Base-by-base conservation (phyloP, 2,888 invertebrate species). In the Cryptocheilus praepositus region DNA sequence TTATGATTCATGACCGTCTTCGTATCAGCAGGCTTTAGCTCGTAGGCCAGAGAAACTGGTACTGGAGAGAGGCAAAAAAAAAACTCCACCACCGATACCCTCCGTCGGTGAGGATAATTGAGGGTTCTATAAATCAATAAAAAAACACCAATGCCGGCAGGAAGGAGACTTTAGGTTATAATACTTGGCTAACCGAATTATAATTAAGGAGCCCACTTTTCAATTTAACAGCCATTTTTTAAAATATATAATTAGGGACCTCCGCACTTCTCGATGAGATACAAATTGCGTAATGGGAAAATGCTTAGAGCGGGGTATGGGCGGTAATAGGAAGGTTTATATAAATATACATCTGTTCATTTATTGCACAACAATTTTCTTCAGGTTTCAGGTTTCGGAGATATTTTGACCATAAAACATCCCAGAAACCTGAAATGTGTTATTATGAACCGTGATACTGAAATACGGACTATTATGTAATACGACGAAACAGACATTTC, bases 181-280 rank as follows among this genome's bases (percentile, higher is more conserved):
- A 83, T 83, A 74, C 79, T 67, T 59, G 69, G 70, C n/a, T 80
- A 83, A 81, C 78, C 75, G 76, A 81, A 85, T 86, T 86, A 79
- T 80, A 85, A 86, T 84, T 81, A 82, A 82, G 79, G 76, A 76
- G 81, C 74, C 79, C 83, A 83, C 82, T 86, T 86, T 86, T 85
- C 86, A 87, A 86, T 87, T 86, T 84, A 82, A 81, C 78, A 82
- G 74, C 73, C 81, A 85, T 86, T 85, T 87, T 87, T 86, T 80
- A 81, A 86, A 83, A 81, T 82, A 84, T 84, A 85, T 85, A 85
- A 87, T 86, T 86, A 86, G 86, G 82, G 81, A 71, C 77, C 77
- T 74, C 73, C 75, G 80, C 75, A 77, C 75, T 72, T 67, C 79
- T 75, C 76, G 74, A 73, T 76, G 76, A 75, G 69, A 79, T 79